Evolutionary conservation across 2,113 vertebrate genomes (phyloP).

Genomic region (Xiphophorus couchianus): DNA sequence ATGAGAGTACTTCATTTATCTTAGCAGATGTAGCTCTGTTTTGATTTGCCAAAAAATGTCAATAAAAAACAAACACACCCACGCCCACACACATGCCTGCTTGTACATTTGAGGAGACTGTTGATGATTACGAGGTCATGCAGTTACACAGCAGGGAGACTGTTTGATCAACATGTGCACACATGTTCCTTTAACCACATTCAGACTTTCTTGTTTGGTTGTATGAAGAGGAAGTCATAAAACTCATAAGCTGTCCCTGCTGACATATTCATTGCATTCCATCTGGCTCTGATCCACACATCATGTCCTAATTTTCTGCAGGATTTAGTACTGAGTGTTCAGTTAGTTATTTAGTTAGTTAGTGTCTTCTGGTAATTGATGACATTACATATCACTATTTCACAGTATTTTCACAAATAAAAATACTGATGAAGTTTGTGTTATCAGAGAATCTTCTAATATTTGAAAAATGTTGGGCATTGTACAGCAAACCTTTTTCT

Average conservation of each 20-base stretch:
- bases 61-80: slow-evolving; percentile 7
- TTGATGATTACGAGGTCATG: slow-evolving; percentile 12
- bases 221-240: slow-evolving; percentile 7
- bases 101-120: not conserved
- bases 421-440: not conserved
- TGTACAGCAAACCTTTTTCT: too few relatives aligned
- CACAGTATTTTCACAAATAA: not conserved
- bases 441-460: too few relatives aligned
- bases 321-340: not conserved
- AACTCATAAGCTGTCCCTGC: not conserved
- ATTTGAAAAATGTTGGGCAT: too few relatives aligned
- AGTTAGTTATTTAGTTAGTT: not conserved
- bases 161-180: slow-evolving; percentile 1
- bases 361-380: not conserved
- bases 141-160: slow-evolving; percentile 42
- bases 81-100: not conserved
- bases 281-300: not conserved
- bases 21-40: slow-evolving; percentile 27
- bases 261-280: not conserved
- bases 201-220: slow-evolving; percentile 6
- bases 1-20: slow-evolving; percentile 9
- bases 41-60: slow-evolving; percentile 32
- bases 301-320: not conserved
- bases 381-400: not conserved
- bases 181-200: slow-evolving; percentile 9